A percentile compares a stretch with the other conserved stretches of the same genome.
phyloP scores from a whole-genome alignment of 2,113 vertebrate genomes.

The Paedocypris sp. region DNA sequence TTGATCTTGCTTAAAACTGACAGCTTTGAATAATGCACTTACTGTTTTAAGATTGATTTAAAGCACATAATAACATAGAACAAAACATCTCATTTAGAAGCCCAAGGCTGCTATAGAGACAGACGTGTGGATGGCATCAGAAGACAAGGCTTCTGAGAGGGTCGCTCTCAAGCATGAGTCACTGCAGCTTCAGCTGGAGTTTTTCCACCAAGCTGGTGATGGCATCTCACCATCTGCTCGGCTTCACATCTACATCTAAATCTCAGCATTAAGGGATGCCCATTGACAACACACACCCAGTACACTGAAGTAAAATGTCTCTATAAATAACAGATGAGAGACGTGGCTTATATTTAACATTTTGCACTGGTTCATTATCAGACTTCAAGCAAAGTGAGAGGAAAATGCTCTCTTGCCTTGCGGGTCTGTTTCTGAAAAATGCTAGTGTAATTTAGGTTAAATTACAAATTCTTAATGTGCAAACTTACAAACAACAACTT shows the following conservation, averaged over 20 bases:
- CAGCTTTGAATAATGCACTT: constrained; percentile 1
- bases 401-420: no score
- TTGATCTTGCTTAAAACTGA: neutral
- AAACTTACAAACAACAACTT: no score
- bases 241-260: constrained; percentile 2
- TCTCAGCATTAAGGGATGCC: constrained; percentile 1
- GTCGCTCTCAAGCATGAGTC: constrained; percentile 26
- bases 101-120: constrained; percentile 18
- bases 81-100: constrained; percentile 23
- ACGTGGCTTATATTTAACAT: neutral
- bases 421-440: no score
- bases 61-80: constrained; percentile 19
- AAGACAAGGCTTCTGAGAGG: constrained; percentile 11
- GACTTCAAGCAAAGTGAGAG: no score
- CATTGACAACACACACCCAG: neutral
- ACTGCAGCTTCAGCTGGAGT: constrained; percentile 17
- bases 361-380: neutral
- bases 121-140: neutral
- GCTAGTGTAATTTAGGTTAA: no score
- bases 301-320: neutral
- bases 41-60: constrained; percentile 29
- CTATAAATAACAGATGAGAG: neutral
- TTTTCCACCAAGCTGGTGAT: constrained; percentile 15
- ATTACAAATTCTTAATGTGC: no score
- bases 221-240: constrained; percentile 31